A percentile compares a stretch with the other conserved stretches of the same genome.
Evolutionary conservation across 2,888 invertebrate genomes (phyloP).

Genomic region (Galeopsomyia nigrocyanea): DNA sequence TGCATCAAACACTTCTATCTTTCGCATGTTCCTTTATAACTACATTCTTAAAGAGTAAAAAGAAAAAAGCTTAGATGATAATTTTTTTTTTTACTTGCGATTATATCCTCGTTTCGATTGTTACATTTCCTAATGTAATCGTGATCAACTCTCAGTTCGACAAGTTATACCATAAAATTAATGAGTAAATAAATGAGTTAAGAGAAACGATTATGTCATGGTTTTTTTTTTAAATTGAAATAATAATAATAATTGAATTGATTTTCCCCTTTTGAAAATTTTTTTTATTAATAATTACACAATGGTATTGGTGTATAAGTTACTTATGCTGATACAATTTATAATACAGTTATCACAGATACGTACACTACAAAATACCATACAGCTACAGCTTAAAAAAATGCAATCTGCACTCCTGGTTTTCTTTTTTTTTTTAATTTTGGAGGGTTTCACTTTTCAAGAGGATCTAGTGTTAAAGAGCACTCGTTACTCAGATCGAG

Average conservation of each 20-base stretch:
- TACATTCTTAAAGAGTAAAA: too few species aligned
- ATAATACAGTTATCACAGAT: constrained; percentile 64
- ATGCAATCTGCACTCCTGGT: constrained; percentile 54
- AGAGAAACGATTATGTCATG: constrained; percentile 13
- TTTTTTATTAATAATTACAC: constrained; percentile 53
- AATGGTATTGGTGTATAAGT: constrained; percentile 60
- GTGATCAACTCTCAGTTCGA: constrained; percentile 1
- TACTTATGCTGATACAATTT: constrained; percentile 58
- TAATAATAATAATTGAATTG: too few species aligned
- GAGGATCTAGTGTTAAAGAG: constrained; percentile 40
- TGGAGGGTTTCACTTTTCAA: background rate
- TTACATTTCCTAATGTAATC: too few species aligned
- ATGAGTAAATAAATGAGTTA: constrained; percentile 21
- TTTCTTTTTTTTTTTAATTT: constrained; percentile 16
- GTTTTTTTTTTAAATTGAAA: constrained; percentile 48
- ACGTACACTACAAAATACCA: constrained; percentile 67
- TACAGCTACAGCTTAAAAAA: constrained; percentile 54
- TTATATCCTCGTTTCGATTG: background rate
- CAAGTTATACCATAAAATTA: constrained; percentile 12
- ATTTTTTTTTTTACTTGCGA: constrained; percentile 28
- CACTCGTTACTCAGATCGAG: constrained; percentile 34
- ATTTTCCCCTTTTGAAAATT: constrained; percentile 48
- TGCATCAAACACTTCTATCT: too few species aligned
- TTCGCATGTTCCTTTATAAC: constrained; percentile 12
- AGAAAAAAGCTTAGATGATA: background rate